A percentile compares a stretch with the other conserved stretches of the same genome.
phyloP scores from a whole-genome alignment of 2,888 invertebrate species.

The Dioctria linearis region DNA sequence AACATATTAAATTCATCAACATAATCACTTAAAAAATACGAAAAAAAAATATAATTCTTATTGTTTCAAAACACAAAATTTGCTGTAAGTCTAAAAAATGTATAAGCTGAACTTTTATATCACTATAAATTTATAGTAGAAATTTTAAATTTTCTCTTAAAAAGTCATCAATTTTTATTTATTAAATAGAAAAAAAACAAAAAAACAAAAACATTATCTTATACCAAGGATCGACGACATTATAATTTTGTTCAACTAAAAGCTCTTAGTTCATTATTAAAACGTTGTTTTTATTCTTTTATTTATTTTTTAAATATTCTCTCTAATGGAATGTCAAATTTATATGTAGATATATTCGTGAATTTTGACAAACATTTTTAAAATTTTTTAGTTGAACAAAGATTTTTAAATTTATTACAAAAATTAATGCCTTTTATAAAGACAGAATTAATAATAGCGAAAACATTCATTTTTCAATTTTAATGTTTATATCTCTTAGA shows the following conservation, averaged over 20 bases:
- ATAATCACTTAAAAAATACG: slow-evolving; percentile 46
- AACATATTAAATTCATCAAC: slow-evolving; percentile 59
- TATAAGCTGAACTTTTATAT: slow-evolving; percentile 15
- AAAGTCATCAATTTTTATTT: not conserved
- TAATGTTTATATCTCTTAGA: slow-evolving; percentile 15
- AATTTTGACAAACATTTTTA: slow-evolving; percentile 8
- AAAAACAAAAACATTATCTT: not conserved
- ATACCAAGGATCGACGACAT: slow-evolving; percentile 8
- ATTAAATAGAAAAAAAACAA: not conserved
- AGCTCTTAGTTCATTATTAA: not conserved
- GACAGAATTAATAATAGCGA: slow-evolving; percentile 25
- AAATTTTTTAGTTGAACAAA: not conserved
- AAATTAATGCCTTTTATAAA: not conserved
- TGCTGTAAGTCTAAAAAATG: slow-evolving; percentile 35
- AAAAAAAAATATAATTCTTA: slow-evolving; percentile 32
- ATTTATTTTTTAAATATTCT: not conserved
- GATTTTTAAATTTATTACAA: not conserved
- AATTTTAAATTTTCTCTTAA: slow-evolving; percentile 14
- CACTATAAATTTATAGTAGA: slow-evolving; percentile 12
- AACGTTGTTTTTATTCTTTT: too few species aligned
- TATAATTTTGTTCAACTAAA: slow-evolving; percentile 11
- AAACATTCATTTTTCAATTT: slow-evolving; percentile 27
- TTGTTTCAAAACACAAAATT: slow-evolving; percentile 17
- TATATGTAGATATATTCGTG: not conserved
- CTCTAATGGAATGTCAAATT: slow-evolving; percentile 37